Evolutionary conservation across 2,113 vertebrate species (phyloP).

Genomic region (Phasianus colchicus): DNA sequence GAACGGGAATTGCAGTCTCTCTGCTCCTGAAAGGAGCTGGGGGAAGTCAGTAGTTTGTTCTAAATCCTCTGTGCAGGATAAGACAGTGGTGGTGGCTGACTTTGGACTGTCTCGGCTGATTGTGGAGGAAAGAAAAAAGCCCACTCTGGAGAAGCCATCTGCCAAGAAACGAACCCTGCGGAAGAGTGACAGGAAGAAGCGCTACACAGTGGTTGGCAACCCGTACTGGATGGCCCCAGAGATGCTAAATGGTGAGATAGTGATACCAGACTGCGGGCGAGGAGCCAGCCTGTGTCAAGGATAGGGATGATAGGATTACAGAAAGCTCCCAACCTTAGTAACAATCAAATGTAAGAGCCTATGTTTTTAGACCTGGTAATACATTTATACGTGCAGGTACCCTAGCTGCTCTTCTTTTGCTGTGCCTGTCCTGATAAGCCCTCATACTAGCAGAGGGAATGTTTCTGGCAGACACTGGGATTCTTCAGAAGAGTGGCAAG

Average conservation of each 20-base stretch:
- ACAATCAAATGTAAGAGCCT: neutral
- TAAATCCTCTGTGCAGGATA: slow-evolving; percentile 82
- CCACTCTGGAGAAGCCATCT: slow-evolving; percentile 84
- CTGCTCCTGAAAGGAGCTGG: neutral
- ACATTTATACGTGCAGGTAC: neutral
- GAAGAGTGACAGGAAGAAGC: slow-evolving; percentile 91
- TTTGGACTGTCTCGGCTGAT: slow-evolving; percentile 93
- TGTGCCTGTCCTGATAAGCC: neutral
- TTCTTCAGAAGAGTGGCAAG: neutral
- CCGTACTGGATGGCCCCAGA: slow-evolving; percentile 99
- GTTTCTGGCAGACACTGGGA: neutral
- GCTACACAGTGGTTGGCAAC: slow-evolving; percentile 97
- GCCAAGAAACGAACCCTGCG: slow-evolving; percentile 89
- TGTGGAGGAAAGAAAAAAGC: slow-evolving; percentile 90
- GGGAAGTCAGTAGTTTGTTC: neutral
- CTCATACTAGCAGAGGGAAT: neutral
- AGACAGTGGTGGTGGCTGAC: slow-evolving; percentile 95
- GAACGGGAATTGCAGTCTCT: neutral
- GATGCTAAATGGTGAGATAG: slow-evolving; percentile 93
- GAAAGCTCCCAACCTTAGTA: neutral
- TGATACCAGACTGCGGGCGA: neutral
- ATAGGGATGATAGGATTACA: neutral
- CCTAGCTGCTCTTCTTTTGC: neutral
- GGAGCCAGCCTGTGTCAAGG: neutral
- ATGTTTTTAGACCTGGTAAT: neutral